Base-by-base conservation (phyloP, 2,113 vertebrate genomes). In the Ceyx cyanopectus region DNA sequence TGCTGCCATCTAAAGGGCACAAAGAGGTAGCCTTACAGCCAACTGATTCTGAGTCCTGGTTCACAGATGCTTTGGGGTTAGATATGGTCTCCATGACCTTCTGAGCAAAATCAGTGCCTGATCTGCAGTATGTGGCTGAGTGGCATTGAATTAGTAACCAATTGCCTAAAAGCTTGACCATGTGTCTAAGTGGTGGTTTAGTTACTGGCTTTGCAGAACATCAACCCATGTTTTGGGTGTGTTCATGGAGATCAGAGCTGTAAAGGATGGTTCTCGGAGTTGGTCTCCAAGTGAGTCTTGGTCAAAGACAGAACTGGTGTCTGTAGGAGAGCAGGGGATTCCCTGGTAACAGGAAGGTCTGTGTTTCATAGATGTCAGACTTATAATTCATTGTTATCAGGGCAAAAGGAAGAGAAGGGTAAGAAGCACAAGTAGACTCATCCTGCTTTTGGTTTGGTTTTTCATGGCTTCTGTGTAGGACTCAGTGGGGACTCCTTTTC, bases 141-240 rank as follows among this genome's bases (percentile, higher is more conserved):
- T 27, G 29, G 32, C 3, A 11, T 9, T 6, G 37, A 53, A 24
- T 32, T 46, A 26, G 19, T n/a, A 29, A 37, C 8, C 5, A n/a
- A 7, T 14, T 40, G 40, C 51, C 24, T 51, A 5, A 65, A 58
- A 76, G 34, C 21, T 67, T 34, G 24, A 34, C 6, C 1, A 2
- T 0, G 1, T 14, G 24, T 26, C 21, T 0, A 53, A 51, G 18
- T 9, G 41, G 9, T 5, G 5, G 5, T 20, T 82, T n/a, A 22
- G 27, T 21, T 9, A 7, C 6, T 32, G 67, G 14, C 37, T 81
- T 43, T 41, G 58, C n/a, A 41, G 65, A 53, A 22, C 37, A 7
- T 29, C 12, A 56, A 20, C 13, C 6, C 4, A 21, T 14, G 11
- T 12, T 51, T 65, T 40, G 58, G 20, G 14, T 58, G 72, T 50